Percentiles rank a stretch among this genome's conserved stretches.
phyloP scores from a whole-genome alignment of 2,888 invertebrate species.

The Ceramica pisi region DNA sequence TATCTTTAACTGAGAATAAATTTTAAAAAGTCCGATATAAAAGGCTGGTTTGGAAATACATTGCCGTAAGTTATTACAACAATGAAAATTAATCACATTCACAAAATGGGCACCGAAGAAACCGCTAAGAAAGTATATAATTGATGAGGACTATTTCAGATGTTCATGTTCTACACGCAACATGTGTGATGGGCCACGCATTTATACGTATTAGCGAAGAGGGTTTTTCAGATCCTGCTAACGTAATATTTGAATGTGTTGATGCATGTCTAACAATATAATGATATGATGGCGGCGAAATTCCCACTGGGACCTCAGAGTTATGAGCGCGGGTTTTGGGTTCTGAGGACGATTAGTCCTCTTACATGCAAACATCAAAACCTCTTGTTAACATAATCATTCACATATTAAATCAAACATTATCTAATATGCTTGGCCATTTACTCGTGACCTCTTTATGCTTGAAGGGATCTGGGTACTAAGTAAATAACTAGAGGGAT shows the following conservation, averaged over 20 bases:
- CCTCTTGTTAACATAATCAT: slow-evolving; percentile 33
- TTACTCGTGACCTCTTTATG: slow-evolving; percentile 45
- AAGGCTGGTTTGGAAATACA: slow-evolving; percentile 23
- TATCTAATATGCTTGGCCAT: slow-evolving; percentile 44
- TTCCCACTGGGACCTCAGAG: slow-evolving; percentile 27
- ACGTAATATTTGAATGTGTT: slow-evolving; percentile 44
- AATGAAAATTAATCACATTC: slow-evolving; percentile 45
- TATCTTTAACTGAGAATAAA: slow-evolving; percentile 34
- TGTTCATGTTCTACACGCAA: slow-evolving; percentile 66
- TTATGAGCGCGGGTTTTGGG: not conserved
- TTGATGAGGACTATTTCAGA: slow-evolving; percentile 65
- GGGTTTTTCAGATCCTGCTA: slow-evolving; percentile 27
- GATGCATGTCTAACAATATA: slow-evolving; percentile 38
- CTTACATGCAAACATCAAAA: slow-evolving; percentile 28
- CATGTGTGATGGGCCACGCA: slow-evolving; percentile 63
- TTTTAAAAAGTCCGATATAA: slow-evolving; percentile 20
- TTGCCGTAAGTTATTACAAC: slow-evolving; percentile 2
- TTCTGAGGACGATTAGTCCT: slow-evolving; percentile 36
- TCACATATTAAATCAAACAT: slow-evolving; percentile 33
- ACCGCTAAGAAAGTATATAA: slow-evolving; percentile 57
- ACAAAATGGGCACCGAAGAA: slow-evolving; percentile 46
- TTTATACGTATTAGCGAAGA: slow-evolving; percentile 65
- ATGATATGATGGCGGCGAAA: slow-evolving; percentile 33
- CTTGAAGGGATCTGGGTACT: slow-evolving; percentile 38
- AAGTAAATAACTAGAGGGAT: slow-evolving; percentile 50